phyloP scores from a whole-genome alignment of 2,797 vertebrate genomes.

The Phoeniculus purpureus region DNA sequence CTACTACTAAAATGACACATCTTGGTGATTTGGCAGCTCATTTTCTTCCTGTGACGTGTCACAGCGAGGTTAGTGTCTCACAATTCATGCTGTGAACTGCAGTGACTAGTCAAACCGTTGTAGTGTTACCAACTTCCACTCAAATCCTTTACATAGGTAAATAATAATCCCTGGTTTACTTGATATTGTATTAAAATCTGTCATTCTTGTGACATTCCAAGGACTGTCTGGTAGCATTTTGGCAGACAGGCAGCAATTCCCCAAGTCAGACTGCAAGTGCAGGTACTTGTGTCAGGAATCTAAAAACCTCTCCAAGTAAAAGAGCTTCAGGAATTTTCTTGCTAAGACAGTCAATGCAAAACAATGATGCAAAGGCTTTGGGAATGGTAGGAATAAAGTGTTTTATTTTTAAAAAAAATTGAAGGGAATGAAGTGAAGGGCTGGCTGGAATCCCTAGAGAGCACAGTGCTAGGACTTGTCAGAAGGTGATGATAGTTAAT shows the following conservation, averaged over 20 bases:
- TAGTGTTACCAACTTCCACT: neutral
- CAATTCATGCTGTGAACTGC: neutral
- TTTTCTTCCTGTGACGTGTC: neutral
- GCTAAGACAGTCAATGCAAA: neutral
- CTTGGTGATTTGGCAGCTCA: neutral
- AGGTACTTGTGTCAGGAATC: neutral
- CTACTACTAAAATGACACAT: neutral
- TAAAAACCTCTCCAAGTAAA: constrained; percentile 1
- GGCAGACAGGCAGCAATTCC: neutral
- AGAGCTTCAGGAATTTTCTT: neutral
- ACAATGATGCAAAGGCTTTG: neutral
- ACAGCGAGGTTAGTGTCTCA: neutral
- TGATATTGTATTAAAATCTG: neutral
- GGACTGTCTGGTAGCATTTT: neutral
- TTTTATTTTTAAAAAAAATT: neutral
- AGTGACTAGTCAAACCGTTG: neutral
- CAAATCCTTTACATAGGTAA: neutral
- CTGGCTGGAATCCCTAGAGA: neutral
- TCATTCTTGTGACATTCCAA: neutral
- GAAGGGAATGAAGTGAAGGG: neutral
- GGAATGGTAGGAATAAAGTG: neutral
- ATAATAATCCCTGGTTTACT: neutral
- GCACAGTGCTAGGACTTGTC: neutral
- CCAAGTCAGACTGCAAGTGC: neutral
- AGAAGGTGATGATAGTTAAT: neutral